Evolutionary conservation across 2,797 vertebrate species (phyloP), one percentile per base, ranked within the genome.

Genomic region (Lophius americanus): DNA sequence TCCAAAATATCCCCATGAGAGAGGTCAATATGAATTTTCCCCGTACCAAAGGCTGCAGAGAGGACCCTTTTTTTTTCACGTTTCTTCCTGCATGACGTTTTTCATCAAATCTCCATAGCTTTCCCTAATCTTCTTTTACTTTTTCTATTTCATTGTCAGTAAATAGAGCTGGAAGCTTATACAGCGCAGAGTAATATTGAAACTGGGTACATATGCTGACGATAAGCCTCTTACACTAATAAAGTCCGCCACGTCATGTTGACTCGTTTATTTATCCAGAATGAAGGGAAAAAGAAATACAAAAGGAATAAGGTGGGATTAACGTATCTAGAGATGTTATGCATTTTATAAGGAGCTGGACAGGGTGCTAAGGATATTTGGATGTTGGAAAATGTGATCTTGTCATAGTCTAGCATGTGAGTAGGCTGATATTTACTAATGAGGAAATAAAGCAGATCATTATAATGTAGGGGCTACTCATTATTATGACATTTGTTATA

Each of bases 161-260:
- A 81, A 84, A 64, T 57, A 68, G 75, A 82, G 73, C 51, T 81
- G 64, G 39, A 82, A 75, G 68, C 72, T 88, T 78, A 76, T 67
- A 69, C 70, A 54, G 62, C 43, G 78, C 64, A 54, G 78, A 84
- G 68, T 86, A 66, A 82, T 85, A 79, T 60, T 76, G 64, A 68
- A 79, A 83, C 73, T 55, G 75, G 68, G 72, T 76, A 85, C 73
- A 80, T 84, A 85, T 86, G 71, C 88, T 79, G 79, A 85, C 41
- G 66, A 88, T 92, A 92, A 93, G 89, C 89, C 77, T 84, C 88
- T 94, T 93, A 92, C 62, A 7, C 72, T 86, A 89, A 89, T 89
- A 85, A 87, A 83, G 66, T 82, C 75, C 68, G 79, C 47, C 72
- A 81, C 58, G 78, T 78, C 75, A 84, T 89, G 83, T 81, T 84